Base-by-base conservation (phyloP, 2,888 invertebrate species). In the Drosophila testacea region DNA sequence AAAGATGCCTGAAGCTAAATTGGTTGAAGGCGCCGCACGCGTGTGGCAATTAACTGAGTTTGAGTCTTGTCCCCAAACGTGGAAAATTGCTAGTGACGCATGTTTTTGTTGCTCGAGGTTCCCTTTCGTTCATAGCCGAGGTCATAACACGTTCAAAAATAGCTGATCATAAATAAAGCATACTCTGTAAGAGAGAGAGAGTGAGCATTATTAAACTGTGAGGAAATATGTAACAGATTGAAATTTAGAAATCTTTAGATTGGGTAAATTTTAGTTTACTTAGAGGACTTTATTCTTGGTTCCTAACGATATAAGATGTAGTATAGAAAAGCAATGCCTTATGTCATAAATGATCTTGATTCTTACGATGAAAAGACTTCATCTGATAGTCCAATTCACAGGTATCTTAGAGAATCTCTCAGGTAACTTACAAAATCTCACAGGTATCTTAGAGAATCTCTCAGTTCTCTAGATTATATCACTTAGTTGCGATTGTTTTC, bases 31-130 rank as follows among this genome's bases (percentile, higher is more conserved):
- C 73, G 68, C 55, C 61, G 51, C 34, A 62, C 48, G 50, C 67
- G 72, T 77, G 69, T 66, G 81, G 63, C 67, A 77, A 77, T 77
- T 77, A 77, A 66, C 63, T 46, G 28, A 4, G n/a, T 3, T 30
- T 7, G 1, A 28, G n/a, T 28, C 13, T 60, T 60, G 47, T 63
- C 41, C 36, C 44, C 30, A 61, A 61, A 61, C 16, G 54, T 61
- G 61, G 16, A 46, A 52, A 61, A 54, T 41, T 60, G 28, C 34
- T 56, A n/a, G 46, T 52, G 61, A 51, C 44, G 54, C 55, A 46
- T 36, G n/a, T 41, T 65, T 30, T 28, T 7, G 22, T 22, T 22
- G 22, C 32, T 32, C 6, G 13, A 13, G 10, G 30, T 48, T 38
- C 46, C 50, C 59, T 44, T 42, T 10, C n/a, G 61, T 39, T 47